phyloP scores from a whole-genome alignment of 1,140 invertebrate genomes.

The Drosophila tani region DNA sequence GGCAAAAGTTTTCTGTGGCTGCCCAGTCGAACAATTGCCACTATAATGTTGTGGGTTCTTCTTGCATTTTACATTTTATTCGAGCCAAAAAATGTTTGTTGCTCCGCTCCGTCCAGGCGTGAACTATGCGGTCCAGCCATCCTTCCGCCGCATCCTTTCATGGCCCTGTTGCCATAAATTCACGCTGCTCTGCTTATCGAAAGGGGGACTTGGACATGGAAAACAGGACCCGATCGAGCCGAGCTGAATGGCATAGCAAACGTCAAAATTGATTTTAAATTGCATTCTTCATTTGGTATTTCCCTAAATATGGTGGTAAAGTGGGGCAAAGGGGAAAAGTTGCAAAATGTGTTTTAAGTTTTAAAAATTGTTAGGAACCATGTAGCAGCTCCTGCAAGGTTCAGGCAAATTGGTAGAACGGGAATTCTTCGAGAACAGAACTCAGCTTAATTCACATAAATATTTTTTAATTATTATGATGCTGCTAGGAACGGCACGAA shows the following conservation, averaged over 20 bases:
- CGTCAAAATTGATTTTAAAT: slow-evolving; percentile 81
- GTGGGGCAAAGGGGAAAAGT: slow-evolving; percentile 3
- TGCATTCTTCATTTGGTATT: slow-evolving; percentile 55
- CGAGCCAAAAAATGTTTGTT: slow-evolving; percentile 66
- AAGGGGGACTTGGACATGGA: slow-evolving; percentile 55
- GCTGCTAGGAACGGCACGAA: too few relatives aligned
- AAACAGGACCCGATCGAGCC: slow-evolving; percentile 42
- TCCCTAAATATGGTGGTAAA: slow-evolving; percentile 12
- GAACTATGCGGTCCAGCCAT: slow-evolving; percentile 67
- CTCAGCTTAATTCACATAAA: too few relatives aligned
- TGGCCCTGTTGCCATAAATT: slow-evolving; percentile 65
- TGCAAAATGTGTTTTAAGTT: not conserved
- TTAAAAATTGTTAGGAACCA: not conserved
- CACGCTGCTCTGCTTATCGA: slow-evolving; percentile 62
- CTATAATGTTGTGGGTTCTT: slow-evolving; percentile 69
- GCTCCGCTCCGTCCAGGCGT: slow-evolving; percentile 58
- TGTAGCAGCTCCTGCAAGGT: not conserved
- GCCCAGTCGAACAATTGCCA: slow-evolving; percentile 75
- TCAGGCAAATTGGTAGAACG: not conserved
- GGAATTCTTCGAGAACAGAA: too few relatives aligned
- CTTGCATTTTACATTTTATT: slow-evolving; percentile 74
- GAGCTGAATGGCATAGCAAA: slow-evolving; percentile 37
- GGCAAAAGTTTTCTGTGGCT: slow-evolving; percentile 78
- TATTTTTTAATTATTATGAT: too few relatives aligned
- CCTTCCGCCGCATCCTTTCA: slow-evolving; percentile 21